Base-by-base conservation (phyloP, 2,888 invertebrate genomes). In the Pyralis farinalis region DNA sequence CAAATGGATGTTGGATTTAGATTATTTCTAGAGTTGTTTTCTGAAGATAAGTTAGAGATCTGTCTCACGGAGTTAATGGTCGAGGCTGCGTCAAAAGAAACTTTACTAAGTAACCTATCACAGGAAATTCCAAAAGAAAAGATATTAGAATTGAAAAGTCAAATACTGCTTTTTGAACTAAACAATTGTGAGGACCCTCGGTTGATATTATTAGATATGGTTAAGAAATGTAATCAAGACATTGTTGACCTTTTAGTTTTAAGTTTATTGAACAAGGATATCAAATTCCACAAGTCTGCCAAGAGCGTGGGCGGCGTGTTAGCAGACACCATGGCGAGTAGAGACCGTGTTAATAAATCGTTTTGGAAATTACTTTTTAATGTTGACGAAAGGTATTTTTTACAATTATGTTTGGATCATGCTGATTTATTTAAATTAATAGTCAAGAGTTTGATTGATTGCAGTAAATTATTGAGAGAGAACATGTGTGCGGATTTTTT, bases 61-160 rank as follows among this genome's bases (percentile, higher is more conserved):
- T 77, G 58, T 55, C 59, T 88, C 22, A 58, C 78, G 7, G 76
- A 82, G 30, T 49, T 86, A 1, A 77, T 88, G 64, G 32, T 83
- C 25, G 84, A 86, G 57, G 61, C 75, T 1, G 82, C 86, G 9
- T 88, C 87, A 0, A 78, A 75, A 47, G 69, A 82, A 12, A 78
- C 74, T 2, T 58, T 87, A 31, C 43, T 83, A 2, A 64, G 53
- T 39, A 69, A 76, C 40, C 44, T 85, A 34, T 16, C 55, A 1
- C 49, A 39, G 9, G 64, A 78, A 39, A 49, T 86, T 39, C 50
- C 78, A 0, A 67, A 58, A 46, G 67, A 76, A 6, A 60, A 59
- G 33, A 44, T 84, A 29, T 11, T 79, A 2, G 51, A 66, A 10
- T 76, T 86, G 7, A 82, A 83, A 64, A 74, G 71, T 48, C 53